Evolutionary conservation across 2,113 vertebrate species (phyloP).

Genomic region (Nothoprocta perdicaria): DNA sequence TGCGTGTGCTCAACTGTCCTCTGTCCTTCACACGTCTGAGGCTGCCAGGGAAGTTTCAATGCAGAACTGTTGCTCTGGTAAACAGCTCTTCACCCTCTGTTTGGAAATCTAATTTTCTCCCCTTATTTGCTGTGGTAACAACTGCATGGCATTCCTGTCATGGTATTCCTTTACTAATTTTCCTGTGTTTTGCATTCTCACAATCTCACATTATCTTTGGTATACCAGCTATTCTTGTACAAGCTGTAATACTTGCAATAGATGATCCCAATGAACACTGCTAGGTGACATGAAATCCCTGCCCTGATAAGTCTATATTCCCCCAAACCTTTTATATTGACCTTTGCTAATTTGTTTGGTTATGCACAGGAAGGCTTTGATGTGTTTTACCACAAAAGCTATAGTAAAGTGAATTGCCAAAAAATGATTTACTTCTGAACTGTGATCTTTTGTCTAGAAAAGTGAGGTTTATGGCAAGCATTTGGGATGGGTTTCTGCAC

Average conservation of each 20-base stretch:
- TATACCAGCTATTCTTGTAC: slow-evolving; percentile 3
- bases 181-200: not conserved
- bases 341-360: not conserved
- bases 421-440: not conserved
- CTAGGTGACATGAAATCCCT: not conserved
- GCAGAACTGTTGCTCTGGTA: not conserved
- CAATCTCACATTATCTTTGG: not conserved
- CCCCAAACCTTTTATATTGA: not conserved
- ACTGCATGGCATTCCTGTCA: not conserved
- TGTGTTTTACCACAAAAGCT: not conserved
- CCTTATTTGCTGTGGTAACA: not conserved
- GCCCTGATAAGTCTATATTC: not conserved
- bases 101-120: slow-evolving; percentile 43
- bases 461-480: not conserved
- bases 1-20: not conserved
- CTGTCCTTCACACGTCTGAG: not conserved
- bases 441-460: not conserved
- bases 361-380: not conserved
- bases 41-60: not conserved
- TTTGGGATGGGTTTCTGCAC: not conserved
- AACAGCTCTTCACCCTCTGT: not conserved
- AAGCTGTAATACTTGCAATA: not conserved
- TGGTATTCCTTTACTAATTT: slow-evolving; percentile 16
- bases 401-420: not conserved
- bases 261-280: not conserved